phyloP scores from a whole-genome alignment of 2,113 vertebrate species.

The Sceloporus tristichus region DNA sequence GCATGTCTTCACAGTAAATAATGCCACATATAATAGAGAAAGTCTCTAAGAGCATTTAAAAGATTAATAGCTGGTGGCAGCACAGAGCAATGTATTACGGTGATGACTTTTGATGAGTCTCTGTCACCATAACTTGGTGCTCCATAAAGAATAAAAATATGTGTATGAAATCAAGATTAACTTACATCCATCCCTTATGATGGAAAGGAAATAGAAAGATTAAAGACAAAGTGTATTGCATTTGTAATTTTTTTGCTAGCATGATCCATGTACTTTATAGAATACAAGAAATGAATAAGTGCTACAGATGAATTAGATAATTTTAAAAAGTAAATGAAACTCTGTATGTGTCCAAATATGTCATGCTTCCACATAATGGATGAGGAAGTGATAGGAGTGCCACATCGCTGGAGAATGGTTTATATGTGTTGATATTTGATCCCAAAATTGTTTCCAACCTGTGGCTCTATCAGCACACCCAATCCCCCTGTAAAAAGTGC shows the following conservation, averaged over 20 bases:
- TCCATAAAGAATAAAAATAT: slow-evolving; percentile 48
- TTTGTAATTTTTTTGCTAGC: slow-evolving; percentile 41
- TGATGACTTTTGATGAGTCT: slow-evolving; percentile 17
- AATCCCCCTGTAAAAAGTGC: background rate
- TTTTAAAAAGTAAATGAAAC: slow-evolving; percentile 20
- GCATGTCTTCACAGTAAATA: slow-evolving; percentile 59
- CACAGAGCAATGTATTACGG: slow-evolving; percentile 37
- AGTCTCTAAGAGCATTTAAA: slow-evolving; percentile 5
- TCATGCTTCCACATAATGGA: background rate
- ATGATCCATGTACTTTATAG: slow-evolving; percentile 9
- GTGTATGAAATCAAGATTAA: slow-evolving; percentile 22
- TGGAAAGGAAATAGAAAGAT: slow-evolving; percentile 49
- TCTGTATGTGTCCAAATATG: background rate
- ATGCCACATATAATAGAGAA: slow-evolving; percentile 32
- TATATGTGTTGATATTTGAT: background rate
- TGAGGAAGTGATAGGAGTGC: background rate
- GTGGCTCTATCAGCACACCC: no score
- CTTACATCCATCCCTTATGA: slow-evolving; percentile 3
- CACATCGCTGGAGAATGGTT: background rate
- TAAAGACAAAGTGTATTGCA: slow-evolving; percentile 48
- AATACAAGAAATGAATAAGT: slow-evolving; percentile 52
- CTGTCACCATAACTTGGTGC: slow-evolving; percentile 31
- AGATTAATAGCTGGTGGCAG: slow-evolving; percentile 47
- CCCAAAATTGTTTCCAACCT: background rate
- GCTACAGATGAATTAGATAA: slow-evolving; percentile 28